Base-by-base conservation (phyloP, 2,113 vertebrate species). In the Triplophysa rosa region DNA sequence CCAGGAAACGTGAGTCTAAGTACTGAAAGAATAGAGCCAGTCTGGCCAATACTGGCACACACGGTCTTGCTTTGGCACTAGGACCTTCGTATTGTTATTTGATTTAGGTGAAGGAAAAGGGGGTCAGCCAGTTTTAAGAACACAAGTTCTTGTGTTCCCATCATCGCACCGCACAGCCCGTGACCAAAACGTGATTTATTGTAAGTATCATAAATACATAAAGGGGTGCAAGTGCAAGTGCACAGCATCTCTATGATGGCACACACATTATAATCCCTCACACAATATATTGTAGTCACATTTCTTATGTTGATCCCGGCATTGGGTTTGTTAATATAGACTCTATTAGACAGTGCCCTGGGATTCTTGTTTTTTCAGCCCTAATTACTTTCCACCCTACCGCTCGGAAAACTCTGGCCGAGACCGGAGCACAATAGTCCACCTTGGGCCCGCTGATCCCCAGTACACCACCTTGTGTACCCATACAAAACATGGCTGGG, bases 321-420 rank as follows among this genome's bases (percentile, higher is more conserved):
- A 67, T 21, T 66, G 52, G 17, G 37, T 56, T 79, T 68, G 40
- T 56, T 85, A 82, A 74, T 62, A 68, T 78, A 61, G 21, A 7
- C 24, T 19, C 7, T 61, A 21, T 67, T n/a, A n/a, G n/a, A n/a
- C n/a, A 64, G 13, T 45, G 33, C 54, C 49, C 77, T 58, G n/a
- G 61, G 3, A 13, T 40, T 77, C 67, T 45, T 13, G 17, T 2
- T 16, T 26, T 26, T 21, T 64, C n/a, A 33, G 49, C 26, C 40
- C 64, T 77, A 86, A 82, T 84, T 82, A 80, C 24, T 47, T 23
- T 40, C 23, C n/a, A 23, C 40, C 67, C 66, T 54, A 78, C 40
- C 68, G 63, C 67, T 85, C 68, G 23, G 76, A 78, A 85, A 71
- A 24, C 63, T n/a, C 7, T 29, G 42, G 23, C 19, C 45, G 17